These are phyloP conservation scores for Anoplius nigerrimus DNA, from an alignment of 2,888 invertebrate genomes.

Conservation along the genomic window DNA sequence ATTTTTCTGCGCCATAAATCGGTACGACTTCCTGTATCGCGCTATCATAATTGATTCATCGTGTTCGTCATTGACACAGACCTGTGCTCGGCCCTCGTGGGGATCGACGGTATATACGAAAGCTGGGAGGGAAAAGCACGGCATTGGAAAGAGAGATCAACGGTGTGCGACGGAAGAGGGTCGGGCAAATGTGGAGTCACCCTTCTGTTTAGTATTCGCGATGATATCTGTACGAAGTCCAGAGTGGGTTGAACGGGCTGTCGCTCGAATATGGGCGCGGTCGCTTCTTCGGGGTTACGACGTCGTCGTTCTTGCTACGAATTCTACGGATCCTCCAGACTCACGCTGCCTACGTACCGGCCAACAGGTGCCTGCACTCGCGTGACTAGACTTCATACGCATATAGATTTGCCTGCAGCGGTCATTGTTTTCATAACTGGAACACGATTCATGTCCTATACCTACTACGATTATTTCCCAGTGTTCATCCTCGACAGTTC, in stretches of 20 bases:
- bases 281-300: conserved; percentile 55
- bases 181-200: conserved; percentile 40
- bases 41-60: conserved; percentile 37
- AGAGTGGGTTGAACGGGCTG: conserved; percentile 68
- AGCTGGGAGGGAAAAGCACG: conserved; percentile 20
- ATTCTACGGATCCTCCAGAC: background rate
- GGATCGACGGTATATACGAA: conserved; percentile 21
- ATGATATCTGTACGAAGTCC: conserved; percentile 69
- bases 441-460: background rate
- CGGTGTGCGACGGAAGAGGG: conserved; percentile 22
- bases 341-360: conserved; percentile 5
- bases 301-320: conserved; percentile 42
- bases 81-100: conserved; percentile 15
- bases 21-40: conserved; percentile 47
- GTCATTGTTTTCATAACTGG: background rate
- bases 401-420: too few relatives aligned
- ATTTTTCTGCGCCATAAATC: conserved; percentile 53
- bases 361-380: conserved; percentile 23
- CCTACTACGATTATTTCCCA: too few relatives aligned
- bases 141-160: conserved; percentile 9
- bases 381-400: too few relatives aligned
- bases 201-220: conserved; percentile 71
- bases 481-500: too few relatives aligned
- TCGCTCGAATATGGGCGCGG: conserved; percentile 67
- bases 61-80: too few relatives aligned